Base-by-base conservation (phyloP, 2,888 invertebrate genomes). In the Scaptodrosophila latifasciaeformis region DNA sequence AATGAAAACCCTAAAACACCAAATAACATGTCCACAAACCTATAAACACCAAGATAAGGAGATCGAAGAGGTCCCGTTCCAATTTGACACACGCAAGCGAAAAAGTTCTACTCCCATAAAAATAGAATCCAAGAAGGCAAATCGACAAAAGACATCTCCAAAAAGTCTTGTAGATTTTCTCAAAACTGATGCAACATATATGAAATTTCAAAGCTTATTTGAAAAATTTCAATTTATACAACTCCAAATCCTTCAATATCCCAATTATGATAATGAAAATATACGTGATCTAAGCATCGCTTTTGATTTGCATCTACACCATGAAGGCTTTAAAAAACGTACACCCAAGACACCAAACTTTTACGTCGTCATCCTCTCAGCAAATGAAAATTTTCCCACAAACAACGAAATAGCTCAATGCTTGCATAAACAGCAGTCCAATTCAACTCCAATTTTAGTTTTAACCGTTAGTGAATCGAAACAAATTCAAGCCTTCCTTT, bases 401-500 rank as follows among this genome's bases (percentile, higher is more conserved):
- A 71, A 84, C 31, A 54, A 67, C 18, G 77, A 82, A 47, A 74
- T 86, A 24, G 60, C 65, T 2, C 53, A 65, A 6, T 76, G 77
- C 9, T 76, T 79, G 47, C 58, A n/a, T n/a, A n/a, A 67, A 2
- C 67, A 71, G 39, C 81, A 82, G 45, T 34, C 63, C 2, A 62
- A 68, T 27, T 60, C 63, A 2, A 78, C 71, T 2, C 84, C 85
- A 1, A 47, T 86, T 44, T 62, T 86, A 7, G 59, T 86, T 31
- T 61, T 83, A n/a, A 81, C 84, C n/a, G 72, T 86, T 9, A 84
- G 84, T 62, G 84, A 84, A 43, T 84, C 86, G 1, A 86, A 85
- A 49, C 84, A 86, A 54, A 80, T 86, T 52, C 86, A 86, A 50
- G 84, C 83, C 9, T 85, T 85, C 71, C 52, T 86, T 18, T 85